Evolutionary conservation across 2,797 vertebrate species (phyloP).

Genomic region (Ctenopoma kingsleyae): DNA sequence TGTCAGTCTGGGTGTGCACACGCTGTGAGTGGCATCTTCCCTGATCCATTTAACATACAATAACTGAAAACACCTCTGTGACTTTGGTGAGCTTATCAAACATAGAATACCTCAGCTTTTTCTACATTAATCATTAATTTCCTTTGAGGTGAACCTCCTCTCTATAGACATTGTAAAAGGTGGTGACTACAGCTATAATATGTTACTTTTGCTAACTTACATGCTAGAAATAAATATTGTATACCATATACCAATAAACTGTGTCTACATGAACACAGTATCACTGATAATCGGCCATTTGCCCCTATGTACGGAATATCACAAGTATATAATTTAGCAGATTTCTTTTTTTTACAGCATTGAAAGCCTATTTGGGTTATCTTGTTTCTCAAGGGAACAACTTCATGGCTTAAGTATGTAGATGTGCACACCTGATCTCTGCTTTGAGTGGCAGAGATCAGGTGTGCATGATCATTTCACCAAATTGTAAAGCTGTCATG

Average conservation of each 20-base stretch:
- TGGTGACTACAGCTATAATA: too few relatives aligned
- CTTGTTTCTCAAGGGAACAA: conserved; percentile 52
- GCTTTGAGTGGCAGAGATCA: conserved; percentile 71
- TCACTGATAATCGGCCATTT: neutral
- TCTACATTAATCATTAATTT: neutral
- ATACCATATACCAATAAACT: neutral
- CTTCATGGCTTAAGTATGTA: conserved; percentile 66
- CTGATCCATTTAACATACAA: too few relatives aligned
- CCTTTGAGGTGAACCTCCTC: neutral
- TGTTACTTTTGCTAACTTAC: neutral
- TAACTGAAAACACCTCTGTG: neutral
- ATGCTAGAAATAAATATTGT: neutral
- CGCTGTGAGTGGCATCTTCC: neutral
- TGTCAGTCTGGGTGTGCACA: neutral
- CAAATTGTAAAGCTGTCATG: conserved; percentile 73
- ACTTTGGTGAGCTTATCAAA: neutral
- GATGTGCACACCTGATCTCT: conserved; percentile 75
- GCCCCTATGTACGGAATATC: neutral
- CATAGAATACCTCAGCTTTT: neutral
- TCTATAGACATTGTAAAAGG: neutral
- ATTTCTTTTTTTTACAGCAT: conserved; percentile 14
- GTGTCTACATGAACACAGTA: neutral
- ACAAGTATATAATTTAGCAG: conserved; percentile 1
- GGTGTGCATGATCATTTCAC: conserved; percentile 76
- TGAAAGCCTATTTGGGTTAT: conserved; percentile 43